Evolutionary conservation across 2,888 invertebrate species (phyloP).

Genomic region (Cephus rjabovi): DNA sequence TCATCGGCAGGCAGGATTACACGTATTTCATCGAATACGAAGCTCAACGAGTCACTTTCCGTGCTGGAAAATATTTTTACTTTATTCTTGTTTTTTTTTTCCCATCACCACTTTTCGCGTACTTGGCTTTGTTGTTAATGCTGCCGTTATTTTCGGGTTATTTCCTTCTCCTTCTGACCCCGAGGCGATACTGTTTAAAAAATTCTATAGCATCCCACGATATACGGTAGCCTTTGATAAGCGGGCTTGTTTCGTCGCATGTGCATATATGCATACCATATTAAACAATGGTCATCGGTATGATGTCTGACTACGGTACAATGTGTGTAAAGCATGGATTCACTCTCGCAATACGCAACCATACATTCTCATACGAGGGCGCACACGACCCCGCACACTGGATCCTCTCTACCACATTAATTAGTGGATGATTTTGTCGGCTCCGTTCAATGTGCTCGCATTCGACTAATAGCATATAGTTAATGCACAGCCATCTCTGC

Average conservation of each 20-base stretch:
- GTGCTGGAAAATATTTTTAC: neutral
- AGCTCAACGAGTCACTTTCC: neutral
- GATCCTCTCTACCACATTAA: slow-evolving; percentile 34
- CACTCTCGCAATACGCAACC: slow-evolving; percentile 12
- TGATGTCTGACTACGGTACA: slow-evolving; percentile 11
- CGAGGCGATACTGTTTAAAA: neutral
- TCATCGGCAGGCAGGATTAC: neutral
- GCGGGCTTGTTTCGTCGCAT: slow-evolving; percentile 16
- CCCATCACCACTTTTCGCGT: neutral
- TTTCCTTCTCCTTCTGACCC: neutral
- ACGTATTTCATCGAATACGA: neutral
- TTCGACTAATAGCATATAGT: slow-evolving; percentile 35
- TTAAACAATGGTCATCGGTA: slow-evolving; percentile 26
- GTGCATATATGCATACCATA: neutral
- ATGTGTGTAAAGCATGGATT: slow-evolving; percentile 19
- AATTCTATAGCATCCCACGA: neutral
- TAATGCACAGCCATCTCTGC: slow-evolving; percentile 13
- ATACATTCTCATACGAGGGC: slow-evolving; percentile 19
- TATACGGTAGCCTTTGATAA: slow-evolving; percentile 23
- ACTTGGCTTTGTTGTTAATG: neutral
- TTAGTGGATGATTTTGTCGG: slow-evolving; percentile 45
- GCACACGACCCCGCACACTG: neutral
- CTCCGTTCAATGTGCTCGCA: slow-evolving; percentile 34
- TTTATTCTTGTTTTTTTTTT: neutral
- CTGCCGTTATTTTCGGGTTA: neutral